phyloP scores from a whole-genome alignment of 2,113 vertebrate species.

The Apus apus region DNA sequence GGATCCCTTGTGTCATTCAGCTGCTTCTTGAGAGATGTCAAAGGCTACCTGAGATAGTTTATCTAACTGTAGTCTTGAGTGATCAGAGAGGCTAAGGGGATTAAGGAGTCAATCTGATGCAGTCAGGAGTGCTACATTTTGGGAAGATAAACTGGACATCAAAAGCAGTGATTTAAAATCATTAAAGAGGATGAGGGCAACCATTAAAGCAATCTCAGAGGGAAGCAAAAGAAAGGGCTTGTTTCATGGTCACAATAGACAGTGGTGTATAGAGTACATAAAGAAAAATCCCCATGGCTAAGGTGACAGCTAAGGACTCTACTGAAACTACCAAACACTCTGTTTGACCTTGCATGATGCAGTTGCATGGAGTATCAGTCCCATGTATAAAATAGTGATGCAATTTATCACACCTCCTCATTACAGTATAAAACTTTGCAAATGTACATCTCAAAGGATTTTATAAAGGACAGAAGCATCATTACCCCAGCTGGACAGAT shows the following conservation, averaged over 20 bases:
- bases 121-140: neutral
- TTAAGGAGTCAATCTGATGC: neutral
- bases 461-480: neutral
- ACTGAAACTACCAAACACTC: neutral
- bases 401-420: neutral
- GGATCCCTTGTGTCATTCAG: neutral
- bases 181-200: neutral
- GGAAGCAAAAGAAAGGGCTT: neutral
- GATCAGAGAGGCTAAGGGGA: constrained; percentile 8
- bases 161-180: neutral
- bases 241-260: neutral
- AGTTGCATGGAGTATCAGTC: neutral
- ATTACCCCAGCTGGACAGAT: neutral
- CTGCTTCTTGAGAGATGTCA: neutral
- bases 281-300: neutral
- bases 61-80: neutral
- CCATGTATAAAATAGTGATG: neutral
- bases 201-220: neutral
- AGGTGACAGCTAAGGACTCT: neutral
- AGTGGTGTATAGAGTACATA: accelerated
- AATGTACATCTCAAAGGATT: neutral
- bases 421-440: neutral
- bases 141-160: neutral
- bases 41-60: neutral
- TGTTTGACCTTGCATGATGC: neutral